These are phyloP conservation scores for Botia almorhae DNA, from an alignment of 2,797 vertebrate genomes.

Conservation along the genomic window DNA sequence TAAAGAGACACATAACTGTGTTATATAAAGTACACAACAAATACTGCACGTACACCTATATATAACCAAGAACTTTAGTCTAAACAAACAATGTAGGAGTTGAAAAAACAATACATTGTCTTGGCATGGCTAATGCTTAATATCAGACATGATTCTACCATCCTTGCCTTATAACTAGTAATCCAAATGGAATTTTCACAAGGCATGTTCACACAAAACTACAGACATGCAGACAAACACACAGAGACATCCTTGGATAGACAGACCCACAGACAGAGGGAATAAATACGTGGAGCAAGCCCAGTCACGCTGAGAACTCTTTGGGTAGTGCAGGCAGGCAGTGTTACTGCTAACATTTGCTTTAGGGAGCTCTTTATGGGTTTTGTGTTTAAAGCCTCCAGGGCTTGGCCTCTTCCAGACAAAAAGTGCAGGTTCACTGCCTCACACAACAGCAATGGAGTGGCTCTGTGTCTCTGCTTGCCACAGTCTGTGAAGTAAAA, in stretches of 20 bases:
- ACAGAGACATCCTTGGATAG: constrained; percentile 16
- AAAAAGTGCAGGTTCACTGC: constrained; percentile 57
- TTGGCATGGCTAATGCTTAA: not conserved
- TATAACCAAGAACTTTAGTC: not conserved
- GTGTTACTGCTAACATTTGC: constrained; percentile 50
- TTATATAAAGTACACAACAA: too few relatives aligned
- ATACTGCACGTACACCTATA: too few relatives aligned
- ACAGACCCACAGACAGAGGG: constrained; percentile 30
- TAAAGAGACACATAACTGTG: too few relatives aligned
- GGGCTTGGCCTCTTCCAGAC: constrained; percentile 52
- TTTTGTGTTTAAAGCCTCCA: constrained; percentile 60
- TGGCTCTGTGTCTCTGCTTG: constrained; percentile 41
- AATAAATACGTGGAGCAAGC: constrained; percentile 51
- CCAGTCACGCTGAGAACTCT: constrained; percentile 53
- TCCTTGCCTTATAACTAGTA: not conserved
- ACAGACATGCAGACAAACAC: constrained; percentile 37
- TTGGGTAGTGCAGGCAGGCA: constrained; percentile 43
- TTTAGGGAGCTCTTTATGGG: constrained; percentile 58
- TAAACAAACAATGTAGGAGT: not conserved
- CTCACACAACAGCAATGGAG: constrained; percentile 31
- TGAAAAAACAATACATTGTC: not conserved
- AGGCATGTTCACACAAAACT: constrained; percentile 24
- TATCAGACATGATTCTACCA: not conserved
- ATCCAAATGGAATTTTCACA: constrained; percentile 32
- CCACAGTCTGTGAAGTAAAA: constrained; percentile 57